Evolutionary conservation across 2,113 vertebrate genomes (phyloP).

Genomic region (Callocephalon fimbriatum): DNA sequence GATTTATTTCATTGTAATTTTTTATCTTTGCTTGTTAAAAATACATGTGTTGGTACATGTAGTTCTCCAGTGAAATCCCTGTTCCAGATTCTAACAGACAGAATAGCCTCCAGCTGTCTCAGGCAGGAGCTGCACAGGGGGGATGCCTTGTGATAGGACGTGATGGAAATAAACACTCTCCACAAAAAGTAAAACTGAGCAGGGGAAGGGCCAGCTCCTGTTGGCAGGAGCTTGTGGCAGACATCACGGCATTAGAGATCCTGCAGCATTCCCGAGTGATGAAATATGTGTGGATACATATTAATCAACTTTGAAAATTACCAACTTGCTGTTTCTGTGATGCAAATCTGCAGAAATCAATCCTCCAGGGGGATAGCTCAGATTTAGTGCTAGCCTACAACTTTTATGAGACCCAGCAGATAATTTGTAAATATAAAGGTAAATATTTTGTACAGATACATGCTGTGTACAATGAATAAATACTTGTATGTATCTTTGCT

Average conservation of each 20-base stretch:
- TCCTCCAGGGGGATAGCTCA: not conserved
- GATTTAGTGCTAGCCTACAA: not conserved
- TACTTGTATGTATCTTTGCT: too few relatives aligned
- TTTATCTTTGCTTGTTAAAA: constrained; percentile 30
- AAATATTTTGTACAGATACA: not conserved
- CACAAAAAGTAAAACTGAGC: not conserved
- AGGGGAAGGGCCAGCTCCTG: not conserved
- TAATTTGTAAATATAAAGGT: not conserved
- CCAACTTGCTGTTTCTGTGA: not conserved
- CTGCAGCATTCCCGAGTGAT: rapidly evolving
- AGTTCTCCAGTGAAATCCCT: constrained; percentile 33
- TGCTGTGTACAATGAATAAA: not conserved
- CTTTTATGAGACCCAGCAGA: not conserved
- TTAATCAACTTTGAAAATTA: not conserved
- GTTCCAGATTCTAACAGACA: constrained; percentile 27
- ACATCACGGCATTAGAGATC: rapidly evolving
- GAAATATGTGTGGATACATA: not conserved
- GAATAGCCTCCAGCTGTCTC: not conserved
- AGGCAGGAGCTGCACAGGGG: not conserved
- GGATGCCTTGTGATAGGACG: not conserved
- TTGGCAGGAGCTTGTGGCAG: not conserved
- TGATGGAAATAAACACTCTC: not conserved
- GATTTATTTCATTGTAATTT: constrained; percentile 33
- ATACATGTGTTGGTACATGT: constrained; percentile 7
- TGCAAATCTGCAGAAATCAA: not conserved